Conservation (phyloP, 92 coral and sea anemone species). For the Hydrozoanthus gracilis region DNA sequence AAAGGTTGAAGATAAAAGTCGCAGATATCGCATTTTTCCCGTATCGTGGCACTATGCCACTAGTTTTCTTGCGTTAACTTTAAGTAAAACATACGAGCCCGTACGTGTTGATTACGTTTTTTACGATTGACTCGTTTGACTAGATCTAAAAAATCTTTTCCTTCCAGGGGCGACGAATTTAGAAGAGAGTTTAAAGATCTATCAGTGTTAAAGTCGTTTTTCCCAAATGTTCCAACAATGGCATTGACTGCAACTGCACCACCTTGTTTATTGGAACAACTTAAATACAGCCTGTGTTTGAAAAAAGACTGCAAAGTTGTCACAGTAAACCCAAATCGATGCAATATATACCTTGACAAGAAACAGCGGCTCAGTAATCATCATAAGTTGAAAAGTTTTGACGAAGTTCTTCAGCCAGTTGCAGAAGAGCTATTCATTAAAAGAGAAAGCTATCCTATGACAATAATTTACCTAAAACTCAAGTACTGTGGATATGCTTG, state of each 20-base stretch:
- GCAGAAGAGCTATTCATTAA: conserved; percentile 24
- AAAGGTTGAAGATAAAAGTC: no score
- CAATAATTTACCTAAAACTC: conserved; percentile 47
- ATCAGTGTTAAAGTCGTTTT: conserved; percentile 60
- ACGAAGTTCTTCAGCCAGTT: conserved; percentile 40
- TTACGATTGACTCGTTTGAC: no score
- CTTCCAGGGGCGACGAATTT: conserved; percentile 75
- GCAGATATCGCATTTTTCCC: no score
- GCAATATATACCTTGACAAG: conserved; percentile 39
- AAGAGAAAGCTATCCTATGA: conserved; percentile 51
- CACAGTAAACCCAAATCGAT: conserved; percentile 55
- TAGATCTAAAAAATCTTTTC: no score
- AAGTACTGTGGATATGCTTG: conserved; percentile 55
- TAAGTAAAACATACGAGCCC: no score
- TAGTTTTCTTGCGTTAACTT: no score
- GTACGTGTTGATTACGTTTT: no score
- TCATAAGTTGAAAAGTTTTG: conserved; percentile 33
- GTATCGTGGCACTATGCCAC: no score
- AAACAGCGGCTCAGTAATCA: conserved; percentile 37
- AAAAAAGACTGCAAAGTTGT: conserved; percentile 44
- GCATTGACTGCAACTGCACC: conserved; percentile 78
- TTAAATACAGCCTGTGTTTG: conserved; percentile 49
- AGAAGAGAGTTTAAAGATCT: conserved; percentile 66
- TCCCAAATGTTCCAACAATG: conserved; percentile 56
- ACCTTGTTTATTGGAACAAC: conserved; percentile 50